Percentiles rank a stretch among this genome's conserved stretches.
These are phyloP conservation scores for Anguilla japonica DNA, from an alignment of 2,113 vertebrate species.

Conservation along the genomic window DNA sequence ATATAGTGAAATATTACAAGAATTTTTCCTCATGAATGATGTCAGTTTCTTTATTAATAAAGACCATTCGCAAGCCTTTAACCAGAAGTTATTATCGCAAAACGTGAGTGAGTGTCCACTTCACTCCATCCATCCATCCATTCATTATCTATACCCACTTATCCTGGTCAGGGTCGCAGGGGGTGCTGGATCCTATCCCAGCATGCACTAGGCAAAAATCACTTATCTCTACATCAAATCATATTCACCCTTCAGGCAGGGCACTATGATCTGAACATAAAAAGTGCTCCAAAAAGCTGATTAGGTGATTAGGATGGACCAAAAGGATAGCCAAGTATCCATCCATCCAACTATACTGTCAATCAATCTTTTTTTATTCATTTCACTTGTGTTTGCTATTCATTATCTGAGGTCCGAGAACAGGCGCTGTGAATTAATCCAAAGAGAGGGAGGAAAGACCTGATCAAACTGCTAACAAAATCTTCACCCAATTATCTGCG, in stretches of 20 bases:
- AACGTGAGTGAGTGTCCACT: not conserved
- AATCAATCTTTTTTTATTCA: not conserved
- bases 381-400: not conserved
- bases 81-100: not conserved
- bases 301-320: not conserved
- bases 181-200: too few relatives aligned
- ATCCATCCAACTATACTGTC: not conserved
- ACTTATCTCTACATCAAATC: not conserved
- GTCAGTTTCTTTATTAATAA: not conserved
- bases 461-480: not conserved
- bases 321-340: not conserved
- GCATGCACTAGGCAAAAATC: too few relatives aligned
- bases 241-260: not conserved
- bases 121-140: not conserved
- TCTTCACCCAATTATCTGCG: not conserved
- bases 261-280: conserved; percentile 17
- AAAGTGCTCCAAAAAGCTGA: not conserved
- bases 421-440: not conserved
- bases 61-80: not conserved
- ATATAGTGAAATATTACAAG: not conserved
- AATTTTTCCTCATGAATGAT: not conserved
- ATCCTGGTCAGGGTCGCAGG: too few relatives aligned
- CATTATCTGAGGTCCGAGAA: not conserved
- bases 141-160: too few relatives aligned
- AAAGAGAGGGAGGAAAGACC: not conserved